These are phyloP conservation scores for Dermochelys coriacea DNA, from an alignment of 2,797 vertebrate genomes.

Conservation along the genomic window DNA sequence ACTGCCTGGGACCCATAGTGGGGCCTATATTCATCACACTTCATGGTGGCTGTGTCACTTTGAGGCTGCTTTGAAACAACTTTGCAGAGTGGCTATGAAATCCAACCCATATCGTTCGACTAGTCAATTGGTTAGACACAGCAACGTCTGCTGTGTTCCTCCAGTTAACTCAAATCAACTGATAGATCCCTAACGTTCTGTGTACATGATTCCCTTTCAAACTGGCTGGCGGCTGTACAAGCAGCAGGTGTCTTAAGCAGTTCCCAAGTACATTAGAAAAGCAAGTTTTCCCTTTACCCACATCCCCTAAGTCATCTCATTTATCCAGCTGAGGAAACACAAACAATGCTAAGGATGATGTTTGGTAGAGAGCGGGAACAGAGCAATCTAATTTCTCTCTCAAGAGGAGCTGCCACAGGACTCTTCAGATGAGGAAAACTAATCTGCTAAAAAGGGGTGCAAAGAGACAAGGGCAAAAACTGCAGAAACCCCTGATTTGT, in stretches of 20 bases:
- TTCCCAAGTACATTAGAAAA: neutral
- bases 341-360: neutral
- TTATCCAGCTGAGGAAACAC: neutral
- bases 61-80: neutral
- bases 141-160: neutral
- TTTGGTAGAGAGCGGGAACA: neutral
- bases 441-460: neutral
- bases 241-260: neutral
- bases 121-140: neutral
- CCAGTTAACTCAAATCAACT: neutral
- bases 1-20: neutral
- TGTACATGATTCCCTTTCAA: neutral
- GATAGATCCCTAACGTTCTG: neutral
- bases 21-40: rapidly evolving
- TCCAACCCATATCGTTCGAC: neutral
- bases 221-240: neutral
- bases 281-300: neutral
- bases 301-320: neutral
- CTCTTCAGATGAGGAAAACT: neutral
- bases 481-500: neutral
- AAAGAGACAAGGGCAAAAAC: neutral
- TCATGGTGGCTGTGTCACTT: rapidly evolving
- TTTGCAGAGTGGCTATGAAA: rapidly evolving
- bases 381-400: neutral
- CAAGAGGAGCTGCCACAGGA: neutral